These are phyloP conservation scores for Campoplex nolae DNA, from an alignment of 2,888 invertebrate species.

Conservation along the genomic window DNA sequence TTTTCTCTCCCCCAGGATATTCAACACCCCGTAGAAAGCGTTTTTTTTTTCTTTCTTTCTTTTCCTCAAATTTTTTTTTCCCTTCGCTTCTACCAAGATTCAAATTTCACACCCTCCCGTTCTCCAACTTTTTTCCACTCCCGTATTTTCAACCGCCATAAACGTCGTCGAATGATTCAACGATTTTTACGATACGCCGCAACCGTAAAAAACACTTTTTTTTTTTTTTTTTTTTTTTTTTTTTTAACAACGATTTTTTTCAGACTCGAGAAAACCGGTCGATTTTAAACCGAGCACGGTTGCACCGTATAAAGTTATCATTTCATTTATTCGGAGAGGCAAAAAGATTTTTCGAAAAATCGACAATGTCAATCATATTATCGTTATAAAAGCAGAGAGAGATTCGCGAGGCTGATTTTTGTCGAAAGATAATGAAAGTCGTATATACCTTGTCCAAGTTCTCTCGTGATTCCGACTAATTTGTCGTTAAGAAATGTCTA, in stretches of 20 bases:
- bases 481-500: neutral
- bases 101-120: constrained; percentile 25
- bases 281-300: neutral
- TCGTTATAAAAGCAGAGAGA: no score
- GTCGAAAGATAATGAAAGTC: neutral
- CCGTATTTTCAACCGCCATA: neutral
- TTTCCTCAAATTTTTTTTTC: neutral
- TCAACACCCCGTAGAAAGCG: constrained; percentile 27
- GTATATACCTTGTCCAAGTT: neutral
- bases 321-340: no score
- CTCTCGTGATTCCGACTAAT: constrained; percentile 8
- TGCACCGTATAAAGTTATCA: neutral
- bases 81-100: neutral
- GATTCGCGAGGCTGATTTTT: neutral
- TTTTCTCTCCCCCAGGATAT: constrained; percentile 19
- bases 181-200: constrained; percentile 3
- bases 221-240: neutral
- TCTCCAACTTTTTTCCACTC: neutral
- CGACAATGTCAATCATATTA: no score
- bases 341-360: no score
- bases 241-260: neutral
- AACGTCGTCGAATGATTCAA: constrained; percentile 4
- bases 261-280: neutral
- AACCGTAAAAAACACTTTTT: neutral
- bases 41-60: neutral